Base-by-base conservation (phyloP, 1,140 invertebrate genomes). In the Anoplolepis gracilipes region DNA sequence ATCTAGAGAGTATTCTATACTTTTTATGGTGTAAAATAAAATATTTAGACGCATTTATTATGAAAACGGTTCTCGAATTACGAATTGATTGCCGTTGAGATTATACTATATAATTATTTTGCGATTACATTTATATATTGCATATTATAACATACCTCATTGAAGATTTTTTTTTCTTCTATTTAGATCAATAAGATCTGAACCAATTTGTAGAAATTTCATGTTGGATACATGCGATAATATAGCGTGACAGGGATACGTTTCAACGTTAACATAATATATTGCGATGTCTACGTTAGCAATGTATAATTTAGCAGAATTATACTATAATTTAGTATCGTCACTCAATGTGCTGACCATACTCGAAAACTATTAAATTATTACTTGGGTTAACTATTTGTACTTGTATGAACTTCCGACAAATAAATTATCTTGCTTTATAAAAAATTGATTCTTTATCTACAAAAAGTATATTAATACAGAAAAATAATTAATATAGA, bases 241-340 rank as follows among this genome's bases (percentile, higher is more conserved):
- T 72, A 7, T 42, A 3, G 10, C 49, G 65, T 42, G 19, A 81
- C 36, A 22, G 25, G 25, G 33, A 81, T 81, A 39, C 19, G 65
- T 59, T 70, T 39, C 49, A 70, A 46, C 36, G 61, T 70, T 81
- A 53, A 81, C 33, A 46, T 53, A 72, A 57, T 81, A 72, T 72
- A 70, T 81, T 39, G 33, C 22, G 30, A 13, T 33, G 16, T 57
- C 10, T 39, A 46, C 13, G 49, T 81, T 70, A 81, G 33, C 39
- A 13, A 53, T 36, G 25, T 81, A 57, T 72, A 78, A 81, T 81
- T 55, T 64, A 79, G 39, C 28, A n/a, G 42, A 81, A 67, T 81
- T 72, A 72, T n/a, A n/a, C n/a, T n/a, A n/a, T n/a, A n/a, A n/a
- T n/a, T n/a, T n/a, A n/a, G 25, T 25, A 39, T 19, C 36, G 16